Evolutionary conservation across 2,888 invertebrate species (phyloP).

Genomic region (Pammene fasciana): DNA sequence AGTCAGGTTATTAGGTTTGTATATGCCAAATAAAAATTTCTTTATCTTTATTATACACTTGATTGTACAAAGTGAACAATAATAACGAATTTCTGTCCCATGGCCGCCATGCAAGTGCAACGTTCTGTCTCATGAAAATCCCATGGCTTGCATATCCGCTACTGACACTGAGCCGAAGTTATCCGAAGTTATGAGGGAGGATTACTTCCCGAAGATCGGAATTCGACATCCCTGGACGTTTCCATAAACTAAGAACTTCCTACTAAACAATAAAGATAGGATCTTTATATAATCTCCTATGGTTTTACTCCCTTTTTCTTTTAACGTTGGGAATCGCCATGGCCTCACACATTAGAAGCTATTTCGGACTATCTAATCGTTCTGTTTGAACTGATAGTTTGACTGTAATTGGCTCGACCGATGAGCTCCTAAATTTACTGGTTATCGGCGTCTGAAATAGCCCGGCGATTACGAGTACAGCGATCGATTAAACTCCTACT

Average conservation of each 20-base stretch:
- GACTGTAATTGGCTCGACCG: constrained; percentile 7
- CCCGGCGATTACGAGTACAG: neutral
- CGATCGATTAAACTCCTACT: neutral
- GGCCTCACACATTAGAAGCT: constrained; percentile 29
- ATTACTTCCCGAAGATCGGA: constrained; percentile 10
- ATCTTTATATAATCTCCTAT: neutral
- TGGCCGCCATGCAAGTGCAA: too few species aligned
- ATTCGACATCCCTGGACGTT: constrained; percentile 1
- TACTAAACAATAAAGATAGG: neutral
- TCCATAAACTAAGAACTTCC: constrained; percentile 11
- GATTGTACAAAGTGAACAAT: too few species aligned
- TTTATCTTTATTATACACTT: too few species aligned
- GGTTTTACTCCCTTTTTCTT: constrained; percentile 14
- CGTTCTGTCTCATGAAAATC: neutral
- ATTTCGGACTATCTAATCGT: constrained; percentile 29
- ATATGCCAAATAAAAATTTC: too few species aligned
- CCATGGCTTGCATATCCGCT: neutral
- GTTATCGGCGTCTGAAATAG: neutral
- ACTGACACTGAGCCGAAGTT: constrained; percentile 7
- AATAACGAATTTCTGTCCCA: neutral
- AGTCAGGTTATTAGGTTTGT: too few species aligned
- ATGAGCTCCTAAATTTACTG: neutral
- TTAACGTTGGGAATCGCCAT: neutral
- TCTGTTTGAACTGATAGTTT: constrained; percentile 14
- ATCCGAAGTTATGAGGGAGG: constrained; percentile 10